Percentiles rank a stretch among this genome's conserved stretches.
These are phyloP conservation scores for Antedon mediterranea DNA, from an alignment of 53 echinoderm and acorn worm species.

Conservation along the genomic window DNA sequence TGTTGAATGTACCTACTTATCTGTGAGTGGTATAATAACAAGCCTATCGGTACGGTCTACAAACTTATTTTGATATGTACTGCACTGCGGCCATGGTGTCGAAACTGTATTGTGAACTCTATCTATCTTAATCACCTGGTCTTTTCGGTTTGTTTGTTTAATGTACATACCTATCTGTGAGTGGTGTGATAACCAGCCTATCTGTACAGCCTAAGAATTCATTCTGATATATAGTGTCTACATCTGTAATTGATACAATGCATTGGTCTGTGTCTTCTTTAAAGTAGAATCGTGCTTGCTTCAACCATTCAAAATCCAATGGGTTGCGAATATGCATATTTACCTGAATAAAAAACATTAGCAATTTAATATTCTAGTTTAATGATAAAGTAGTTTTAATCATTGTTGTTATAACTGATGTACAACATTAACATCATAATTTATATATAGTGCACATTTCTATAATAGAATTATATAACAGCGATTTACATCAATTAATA, in stretches of 20 bases:
- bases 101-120: too few species aligned
- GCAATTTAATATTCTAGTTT: neutral
- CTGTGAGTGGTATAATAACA: too few species aligned
- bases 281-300: slow-evolving; percentile 95
- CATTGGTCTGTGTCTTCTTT: slow-evolving; percentile 94
- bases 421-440: too few species aligned
- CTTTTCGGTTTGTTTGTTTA: too few species aligned
- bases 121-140: too few species aligned
- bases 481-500: too few species aligned
- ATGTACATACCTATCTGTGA: slow-evolving; percentile 72
- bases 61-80: too few species aligned
- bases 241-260: slow-evolving; percentile 94
- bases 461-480: too few species aligned
- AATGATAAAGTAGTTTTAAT: neutral
- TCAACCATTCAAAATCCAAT: slow-evolving; percentile 98
- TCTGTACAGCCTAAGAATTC: slow-evolving; percentile 97
- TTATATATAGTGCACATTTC: too few species aligned
- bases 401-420: neutral
- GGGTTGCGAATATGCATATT: slow-evolving; percentile 82
- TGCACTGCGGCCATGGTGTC: too few species aligned
- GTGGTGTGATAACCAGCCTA: slow-evolving; percentile 92
- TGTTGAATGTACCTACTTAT: too few species aligned
- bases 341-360: slow-evolving; percentile 25
- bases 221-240: slow-evolving; percentile 96
- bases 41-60: too few species aligned